Conservation (phyloP, 2,888 invertebrate genomes). For the Priocnemis perturbator region DNA sequence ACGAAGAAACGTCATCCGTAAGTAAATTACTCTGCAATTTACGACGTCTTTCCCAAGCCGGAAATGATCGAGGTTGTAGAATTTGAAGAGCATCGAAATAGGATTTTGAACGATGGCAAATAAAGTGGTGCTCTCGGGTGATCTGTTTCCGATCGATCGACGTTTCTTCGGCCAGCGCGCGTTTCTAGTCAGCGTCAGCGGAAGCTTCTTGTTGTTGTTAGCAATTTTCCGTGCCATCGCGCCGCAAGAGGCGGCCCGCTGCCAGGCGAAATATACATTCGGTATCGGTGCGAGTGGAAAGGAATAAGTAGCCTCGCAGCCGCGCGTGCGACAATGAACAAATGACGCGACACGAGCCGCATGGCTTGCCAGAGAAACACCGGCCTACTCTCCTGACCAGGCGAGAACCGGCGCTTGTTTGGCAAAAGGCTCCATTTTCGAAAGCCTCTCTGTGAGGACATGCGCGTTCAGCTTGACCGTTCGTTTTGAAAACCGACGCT, state of each 20-base stretch:
- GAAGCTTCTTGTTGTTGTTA: no score
- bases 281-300: neutral
- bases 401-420: constrained; percentile 70
- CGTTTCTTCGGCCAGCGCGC: constrained; percentile 7
- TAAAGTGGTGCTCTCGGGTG: neutral
- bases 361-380: constrained; percentile 74
- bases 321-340: constrained; percentile 75
- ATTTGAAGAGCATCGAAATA: no score
- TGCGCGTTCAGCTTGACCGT: constrained; percentile 71
- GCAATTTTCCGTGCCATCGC: neutral
- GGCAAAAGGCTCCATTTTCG: constrained; percentile 71
- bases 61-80: no score
- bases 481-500: no score
- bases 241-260: neutral
- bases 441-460: constrained; percentile 76
- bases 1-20: constrained; percentile 13
- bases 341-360: constrained; percentile 75
- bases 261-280: neutral
- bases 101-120: no score
- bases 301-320: constrained; percentile 70
- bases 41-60: no score
- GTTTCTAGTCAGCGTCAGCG: no score
- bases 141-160: neutral
- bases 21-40: no score
- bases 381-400: constrained; percentile 56